A percentile compares a stretch with the other conserved stretches of the same genome.
Conservation (phyloP, 2,113 vertebrate genomes). For the Nannobrachium achirus region DNA sequence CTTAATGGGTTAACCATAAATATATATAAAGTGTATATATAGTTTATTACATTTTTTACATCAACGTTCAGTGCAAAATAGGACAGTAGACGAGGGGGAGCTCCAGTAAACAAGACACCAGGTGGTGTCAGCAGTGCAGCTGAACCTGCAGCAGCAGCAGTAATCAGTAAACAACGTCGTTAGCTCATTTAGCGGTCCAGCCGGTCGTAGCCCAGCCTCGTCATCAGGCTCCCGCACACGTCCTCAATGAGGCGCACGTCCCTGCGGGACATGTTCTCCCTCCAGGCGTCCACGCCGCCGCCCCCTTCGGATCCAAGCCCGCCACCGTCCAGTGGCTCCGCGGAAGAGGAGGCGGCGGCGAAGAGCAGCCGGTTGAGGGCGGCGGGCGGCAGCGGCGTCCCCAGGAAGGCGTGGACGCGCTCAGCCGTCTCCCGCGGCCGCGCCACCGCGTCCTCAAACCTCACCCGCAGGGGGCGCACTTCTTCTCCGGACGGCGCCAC, state of each 20-base stretch:
- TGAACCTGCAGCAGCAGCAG: too few relatives aligned
- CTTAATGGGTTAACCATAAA: too few relatives aligned
- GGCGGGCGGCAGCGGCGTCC: slow-evolving; percentile 89
- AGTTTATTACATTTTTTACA: too few relatives aligned
- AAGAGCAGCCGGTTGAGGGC: slow-evolving; percentile 95
- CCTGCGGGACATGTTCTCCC: slow-evolving; percentile 84
- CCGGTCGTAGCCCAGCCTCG: slow-evolving; percentile 87
- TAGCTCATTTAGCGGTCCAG: slow-evolving; percentile 84
- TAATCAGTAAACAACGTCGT: too few relatives aligned
- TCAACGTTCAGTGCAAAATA: slow-evolving; percentile 83
- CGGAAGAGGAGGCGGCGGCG: slow-evolving; percentile 93
- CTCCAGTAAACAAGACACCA: slow-evolving; percentile 38
- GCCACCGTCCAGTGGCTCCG: too few relatives aligned
- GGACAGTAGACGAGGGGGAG: too few relatives aligned
- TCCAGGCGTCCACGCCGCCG: slow-evolving; percentile 87
- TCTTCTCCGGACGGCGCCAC: slow-evolving; percentile 79
- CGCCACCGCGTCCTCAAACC: slow-evolving; percentile 92
- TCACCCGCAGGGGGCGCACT: slow-evolving; percentile 83
- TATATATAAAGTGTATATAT: too few relatives aligned
- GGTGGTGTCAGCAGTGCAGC: too few relatives aligned
- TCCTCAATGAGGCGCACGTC: slow-evolving; percentile 88
- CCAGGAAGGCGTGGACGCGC: slow-evolving; percentile 89
- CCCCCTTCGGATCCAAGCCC: too few relatives aligned
- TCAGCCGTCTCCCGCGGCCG: slow-evolving; percentile 88
- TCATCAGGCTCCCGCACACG: slow-evolving; percentile 89